Conservation (phyloP, 2,113 vertebrate species). For the Phylloscopus whistleri region DNA sequence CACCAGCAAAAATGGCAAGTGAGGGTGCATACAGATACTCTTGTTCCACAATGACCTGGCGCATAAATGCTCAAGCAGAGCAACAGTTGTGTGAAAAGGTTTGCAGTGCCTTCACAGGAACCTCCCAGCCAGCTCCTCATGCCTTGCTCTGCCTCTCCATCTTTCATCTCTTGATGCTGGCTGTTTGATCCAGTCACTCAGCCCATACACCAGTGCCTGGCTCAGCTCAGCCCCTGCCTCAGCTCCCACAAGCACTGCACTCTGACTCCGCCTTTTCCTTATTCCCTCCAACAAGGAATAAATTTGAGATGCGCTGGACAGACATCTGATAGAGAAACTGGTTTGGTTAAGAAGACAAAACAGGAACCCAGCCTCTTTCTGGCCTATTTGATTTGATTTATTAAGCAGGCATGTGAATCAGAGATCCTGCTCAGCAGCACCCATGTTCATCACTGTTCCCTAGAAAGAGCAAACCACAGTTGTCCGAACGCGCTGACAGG, state of each 20-base stretch:
- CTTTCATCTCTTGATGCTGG: not conserved
- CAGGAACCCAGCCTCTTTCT: not conserved
- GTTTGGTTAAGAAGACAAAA: not conserved
- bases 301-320: not conserved
- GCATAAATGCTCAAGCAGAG: not conserved
- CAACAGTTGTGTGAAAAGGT: not conserved
- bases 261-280: not conserved
- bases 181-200: not conserved
- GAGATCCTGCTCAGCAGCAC: not conserved
- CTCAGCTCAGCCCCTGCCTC: not conserved
- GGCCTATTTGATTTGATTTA: not conserved
- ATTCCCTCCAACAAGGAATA: not conserved
- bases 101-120: not conserved
- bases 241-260: not conserved
- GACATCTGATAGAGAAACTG: not conserved
- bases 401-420: not conserved
- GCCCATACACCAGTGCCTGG: fast-evolving
- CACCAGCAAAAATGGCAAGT: not conserved
- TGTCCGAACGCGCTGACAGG: not conserved
- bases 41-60: not conserved
- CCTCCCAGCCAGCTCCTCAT: not conserved
- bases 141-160: not conserved
- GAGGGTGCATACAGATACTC: fast-evolving
- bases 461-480: not conserved
- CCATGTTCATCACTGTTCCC: not conserved